Evolutionary conservation across 2,113 vertebrate species (phyloP), one percentile per base, ranked within the genome.

Genomic region (Xenopus borealis): DNA sequence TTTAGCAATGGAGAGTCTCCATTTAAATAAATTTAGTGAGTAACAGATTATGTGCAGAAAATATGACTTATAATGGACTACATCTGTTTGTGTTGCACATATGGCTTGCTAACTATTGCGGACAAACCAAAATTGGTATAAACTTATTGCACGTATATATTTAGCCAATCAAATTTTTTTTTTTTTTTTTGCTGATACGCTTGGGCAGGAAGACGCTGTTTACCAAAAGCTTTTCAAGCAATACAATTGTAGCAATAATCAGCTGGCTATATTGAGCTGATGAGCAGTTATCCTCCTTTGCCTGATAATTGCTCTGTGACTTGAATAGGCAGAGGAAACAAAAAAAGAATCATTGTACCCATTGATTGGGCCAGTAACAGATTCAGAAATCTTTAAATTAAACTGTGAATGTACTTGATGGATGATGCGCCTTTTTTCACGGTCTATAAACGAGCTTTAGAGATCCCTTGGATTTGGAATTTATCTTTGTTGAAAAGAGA

Each of bases 221-320:
- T 69, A 50, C 23, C n/a, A 50, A 50, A 61, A 69, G 17, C 72
- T 59, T 20, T 53, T 75, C 57, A 62, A 33, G 57, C 20, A 8
- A 62, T 40, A 69, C 47, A 77, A 77, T 77, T 3, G 74, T 52
- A 46, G 58, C 59, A 70, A 64, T 77, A 77, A 77, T 77, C 66
- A 57, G 74, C 50, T 13, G 52, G 62, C 66, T 77, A 77, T 77
- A 69, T 64, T 47, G 30, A 69, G 50, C 66, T 53, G 46, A 23
- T 63, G 66, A 61, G 40, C n/a, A 45, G 20, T 40, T 45, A 44
- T 30, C 62, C 44, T 65, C 10, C 52, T 19, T 40, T 44, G 55
- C 66, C 44, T 4, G 27, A 64, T 77, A 70, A 77, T 77, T 77
- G 67, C 73, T 69, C 66, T 52, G 57, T 64, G 67, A 12, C 27